phyloP scores from a whole-genome alignment of 2,888 invertebrate genomes.

The Charanyca ferruginea region DNA sequence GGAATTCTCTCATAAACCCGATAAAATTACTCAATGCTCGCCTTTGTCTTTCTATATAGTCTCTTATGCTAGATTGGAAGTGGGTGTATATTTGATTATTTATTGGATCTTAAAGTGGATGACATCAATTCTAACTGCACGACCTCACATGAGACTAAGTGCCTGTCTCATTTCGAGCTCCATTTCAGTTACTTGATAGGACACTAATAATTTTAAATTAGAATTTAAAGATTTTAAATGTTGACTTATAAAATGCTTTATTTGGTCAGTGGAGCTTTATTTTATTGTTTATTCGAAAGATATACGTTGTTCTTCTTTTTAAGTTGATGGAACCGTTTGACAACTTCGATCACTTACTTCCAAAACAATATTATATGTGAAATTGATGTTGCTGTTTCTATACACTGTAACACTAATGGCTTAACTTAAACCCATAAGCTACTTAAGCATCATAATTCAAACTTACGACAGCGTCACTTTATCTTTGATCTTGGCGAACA shows the following conservation, averaged over 20 bases:
- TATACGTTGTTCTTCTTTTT: neutral
- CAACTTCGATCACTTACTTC: slow-evolving; percentile 26
- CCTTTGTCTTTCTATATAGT: slow-evolving; percentile 42
- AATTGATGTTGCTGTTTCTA: slow-evolving; percentile 29
- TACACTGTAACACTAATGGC: slow-evolving; percentile 37
- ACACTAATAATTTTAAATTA: slow-evolving; percentile 45
- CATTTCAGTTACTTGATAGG: slow-evolving; percentile 52
- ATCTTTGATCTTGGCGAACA: slow-evolving; percentile 67
- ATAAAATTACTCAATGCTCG: slow-evolving; percentile 39
- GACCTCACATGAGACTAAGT: slow-evolving; percentile 57
- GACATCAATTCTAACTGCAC: slow-evolving; percentile 54
- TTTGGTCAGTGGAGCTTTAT: slow-evolving; percentile 16
- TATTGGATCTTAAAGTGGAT: slow-evolving; percentile 59
- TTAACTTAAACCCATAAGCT: slow-evolving; percentile 44
- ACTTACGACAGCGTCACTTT: slow-evolving; percentile 63
- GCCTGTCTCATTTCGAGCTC: slow-evolving; percentile 42
- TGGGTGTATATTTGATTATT: slow-evolving; percentile 63
- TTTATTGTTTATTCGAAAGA: neutral
- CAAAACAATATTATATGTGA: slow-evolving; percentile 35
- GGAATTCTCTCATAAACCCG: slow-evolving; percentile 32
- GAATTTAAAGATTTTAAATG: slow-evolving; percentile 40
- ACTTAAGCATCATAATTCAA: slow-evolving; percentile 57
- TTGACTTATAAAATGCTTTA: slow-evolving; percentile 24
- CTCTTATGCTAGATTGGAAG: slow-evolving; percentile 49
- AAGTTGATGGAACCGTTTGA: slow-evolving; percentile 14